Base-by-base conservation (phyloP, 2,797 vertebrate genomes). In the Eurystomus glaucurus region DNA sequence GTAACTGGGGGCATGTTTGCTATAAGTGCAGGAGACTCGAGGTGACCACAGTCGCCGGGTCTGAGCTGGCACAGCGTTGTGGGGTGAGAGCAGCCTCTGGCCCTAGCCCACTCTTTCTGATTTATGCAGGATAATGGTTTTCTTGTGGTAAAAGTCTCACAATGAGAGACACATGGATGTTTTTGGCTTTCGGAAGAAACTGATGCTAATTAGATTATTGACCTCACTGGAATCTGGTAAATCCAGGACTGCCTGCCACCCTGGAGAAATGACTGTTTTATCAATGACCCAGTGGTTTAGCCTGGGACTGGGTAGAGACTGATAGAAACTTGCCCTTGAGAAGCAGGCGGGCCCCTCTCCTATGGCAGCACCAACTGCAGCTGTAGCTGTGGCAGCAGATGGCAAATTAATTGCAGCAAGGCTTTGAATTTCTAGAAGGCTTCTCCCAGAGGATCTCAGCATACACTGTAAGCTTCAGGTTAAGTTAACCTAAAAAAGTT, bases 41-140 rank as follows among this genome's bases (percentile, higher is more conserved):
- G 35, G 37, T 31, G 51, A 25, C 23, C 0, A 2, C 23, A 46
- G 62, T 5, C 23, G 3, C 2, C 0, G 0, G 52, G 60, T 62
- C 50, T 4, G 70, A 39, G 57, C 39, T 1, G 0, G 43, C 45
- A 4, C 29, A 5, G 37, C 33, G 3, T 1, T 3, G 4, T 2
- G n/a, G 13, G 50, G 10, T 1, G 5, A 11, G n/a, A 45, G 57
- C 66, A 75, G 46, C 37, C 48, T 33, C 71, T 12, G 45, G 26
- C 18, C 4, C 14, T 4, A 26, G 7, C 11, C n/a, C 0, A 2
- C 58, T 22, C 37, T 4, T 19, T 6, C 57, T 2, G 0, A 3
- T 48, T n/a, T 12, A 50, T 2, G 3, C 52, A n/a, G 23, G 6
- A 2, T 46, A n/a, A 35, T 11, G 18, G 2, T 19, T 64, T 48